phyloP scores from a whole-genome alignment of 1,140 invertebrate genomes.

The Drosophila sechellia region DNA sequence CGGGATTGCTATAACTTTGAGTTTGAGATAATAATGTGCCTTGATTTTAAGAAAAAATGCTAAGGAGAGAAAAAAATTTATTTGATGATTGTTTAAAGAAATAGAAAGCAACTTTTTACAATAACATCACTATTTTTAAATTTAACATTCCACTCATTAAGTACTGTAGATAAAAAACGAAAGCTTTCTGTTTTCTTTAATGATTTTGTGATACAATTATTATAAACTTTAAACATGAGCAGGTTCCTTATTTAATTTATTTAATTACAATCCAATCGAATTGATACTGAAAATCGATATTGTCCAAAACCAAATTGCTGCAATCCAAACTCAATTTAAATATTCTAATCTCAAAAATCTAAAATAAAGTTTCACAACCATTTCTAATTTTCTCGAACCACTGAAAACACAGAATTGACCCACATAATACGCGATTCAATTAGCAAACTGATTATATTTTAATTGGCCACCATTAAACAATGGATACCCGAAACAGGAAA shows the following conservation, averaged over 20 bases:
- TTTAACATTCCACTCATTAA: no score
- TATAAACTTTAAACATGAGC: no score
- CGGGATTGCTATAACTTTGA: not conserved
- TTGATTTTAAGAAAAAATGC: not conserved
- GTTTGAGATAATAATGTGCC: not conserved
- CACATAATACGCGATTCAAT: conserved; percentile 33
- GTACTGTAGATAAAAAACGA: no score
- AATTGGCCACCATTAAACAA: conserved; percentile 38
- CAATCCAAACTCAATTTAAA: conserved; percentile 1
- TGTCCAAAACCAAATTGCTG: not conserved
- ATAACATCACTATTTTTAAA: no score
- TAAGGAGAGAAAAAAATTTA: not conserved
- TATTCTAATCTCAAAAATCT: not conserved
- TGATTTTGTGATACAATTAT: no score
- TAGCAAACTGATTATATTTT: conserved; percentile 38
- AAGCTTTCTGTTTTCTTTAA: no score
- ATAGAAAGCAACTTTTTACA: no score
- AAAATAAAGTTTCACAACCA: not conserved
- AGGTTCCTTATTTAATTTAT: no score
- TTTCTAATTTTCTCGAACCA: not conserved
- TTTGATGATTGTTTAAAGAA: not conserved
- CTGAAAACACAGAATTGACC: conserved; percentile 5
- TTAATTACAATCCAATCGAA: not conserved
- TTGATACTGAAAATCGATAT: not conserved
- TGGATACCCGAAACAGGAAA: conserved; percentile 3